A percentile compares a stretch with the other conserved stretches of the same genome.
Evolutionary conservation across 2,888 invertebrate genomes (phyloP).

Genomic region (Sthenelais limicola): DNA sequence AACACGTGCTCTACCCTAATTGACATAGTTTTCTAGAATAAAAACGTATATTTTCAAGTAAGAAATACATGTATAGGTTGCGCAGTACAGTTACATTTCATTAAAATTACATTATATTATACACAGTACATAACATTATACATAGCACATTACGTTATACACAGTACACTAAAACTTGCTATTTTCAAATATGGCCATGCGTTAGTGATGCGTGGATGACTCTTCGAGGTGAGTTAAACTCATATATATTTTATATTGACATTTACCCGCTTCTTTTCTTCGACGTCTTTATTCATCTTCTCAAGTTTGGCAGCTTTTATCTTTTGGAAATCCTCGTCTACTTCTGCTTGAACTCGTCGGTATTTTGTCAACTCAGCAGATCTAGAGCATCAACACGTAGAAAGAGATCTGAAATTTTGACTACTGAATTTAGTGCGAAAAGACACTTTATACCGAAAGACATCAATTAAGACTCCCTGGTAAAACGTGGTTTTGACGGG

Average conservation of each 20-base stretch:
- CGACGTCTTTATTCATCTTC: slow-evolving; percentile 44
- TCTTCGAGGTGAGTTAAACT: too few species aligned
- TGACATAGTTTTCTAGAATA: too few species aligned
- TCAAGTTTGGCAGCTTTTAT: slow-evolving; percentile 52
- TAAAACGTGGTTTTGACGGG: too few species aligned
- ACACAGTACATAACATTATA: neutral
- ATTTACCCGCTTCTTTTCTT: slow-evolving; percentile 27
- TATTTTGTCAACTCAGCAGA: slow-evolving; percentile 51
- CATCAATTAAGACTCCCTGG: too few species aligned
- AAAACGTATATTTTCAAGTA: too few species aligned
- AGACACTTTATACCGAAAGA: too few species aligned
- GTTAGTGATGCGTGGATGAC: too few species aligned
- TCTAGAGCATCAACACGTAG: slow-evolving; percentile 49
- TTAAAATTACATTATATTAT: neutral
- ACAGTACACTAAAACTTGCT: too few species aligned
- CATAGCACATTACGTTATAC: neutral
- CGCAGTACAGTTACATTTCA: too few species aligned
- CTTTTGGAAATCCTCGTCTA: slow-evolving; percentile 53
- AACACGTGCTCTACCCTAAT: too few species aligned
- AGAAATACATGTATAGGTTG: too few species aligned
- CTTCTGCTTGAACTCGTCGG: slow-evolving; percentile 47
- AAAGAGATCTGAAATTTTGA: neutral
- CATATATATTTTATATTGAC: too few species aligned
- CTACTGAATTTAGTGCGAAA: neutral
- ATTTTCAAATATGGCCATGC: neutral